Base-by-base conservation (phyloP, 1,140 invertebrate species). In the Piezodorus guildinii region DNA sequence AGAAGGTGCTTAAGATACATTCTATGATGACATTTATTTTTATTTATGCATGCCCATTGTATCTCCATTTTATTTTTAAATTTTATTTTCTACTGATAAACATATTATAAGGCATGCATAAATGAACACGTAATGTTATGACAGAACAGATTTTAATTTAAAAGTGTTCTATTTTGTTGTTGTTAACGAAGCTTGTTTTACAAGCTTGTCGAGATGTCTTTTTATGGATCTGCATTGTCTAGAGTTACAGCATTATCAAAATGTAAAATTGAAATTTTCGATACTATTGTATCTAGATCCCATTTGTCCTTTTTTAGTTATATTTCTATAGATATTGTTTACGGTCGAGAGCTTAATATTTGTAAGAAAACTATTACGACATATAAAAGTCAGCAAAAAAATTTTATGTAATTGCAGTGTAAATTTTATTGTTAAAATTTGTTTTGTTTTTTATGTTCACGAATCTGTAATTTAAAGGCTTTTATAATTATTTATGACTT, bases 121-220 rank as follows among this genome's bases (percentile, higher is more conserved):
- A 60, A 60, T n/a, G 5, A 17, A 60, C 49, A 9, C 12, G n/a
- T 9, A 60, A 39, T 34, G 25, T 60, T 39, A 23, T 39, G 34
- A 52, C 15, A 16, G n/a, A 60, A 60, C n/a, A 60, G 39, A 60
- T 17, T 43, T 43, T 34, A 60, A 21, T 60, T 19, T 34, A 60
- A 60, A 43, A 21, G 58, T 60, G 39, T 60, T 60, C 58, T 60
- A 60, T 60, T 60, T 60, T 60, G 30, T 60, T 60, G 58, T 60
- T 60, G 58, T 60, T 60, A 44, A 43, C 43, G 34, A 17, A 43
- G 58, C 58, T 60, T 60, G 58, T 43, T 19, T 60, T 39, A 39
- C 43, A 60, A 44, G 58, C 30, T 60, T 60, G 39, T 60, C 14
- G 16, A 44, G 39, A 60, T 60, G 25, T 43, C 43, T 34, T 43